Evolutionary conservation across 2,888 invertebrate genomes (phyloP).

Genomic region (Shargacucullia verbasci): DNA sequence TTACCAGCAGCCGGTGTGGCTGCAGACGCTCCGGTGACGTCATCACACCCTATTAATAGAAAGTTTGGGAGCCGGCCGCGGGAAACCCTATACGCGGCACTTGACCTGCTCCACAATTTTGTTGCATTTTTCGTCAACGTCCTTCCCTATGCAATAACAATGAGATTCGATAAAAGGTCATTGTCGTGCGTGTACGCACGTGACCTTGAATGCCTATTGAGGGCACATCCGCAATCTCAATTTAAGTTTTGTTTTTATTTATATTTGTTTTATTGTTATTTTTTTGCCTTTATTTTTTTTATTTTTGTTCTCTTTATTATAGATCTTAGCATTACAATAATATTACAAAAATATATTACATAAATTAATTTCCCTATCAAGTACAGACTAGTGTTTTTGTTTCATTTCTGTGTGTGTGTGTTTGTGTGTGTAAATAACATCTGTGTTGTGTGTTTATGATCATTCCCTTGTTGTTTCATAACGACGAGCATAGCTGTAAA

Average conservation of each 20-base stretch:
- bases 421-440: slow-evolving; percentile 67
- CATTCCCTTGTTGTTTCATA: slow-evolving; percentile 63
- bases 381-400: slow-evolving; percentile 70
- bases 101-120: slow-evolving; percentile 77
- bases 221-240: slow-evolving; percentile 57
- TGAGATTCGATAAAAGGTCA: slow-evolving; percentile 78
- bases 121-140: slow-evolving; percentile 64
- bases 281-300: slow-evolving; percentile 74
- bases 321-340: slow-evolving; percentile 87
- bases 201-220: slow-evolving; percentile 74
- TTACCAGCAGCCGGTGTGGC: slow-evolving; percentile 77
- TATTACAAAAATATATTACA: slow-evolving; percentile 87
- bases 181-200: slow-evolving; percentile 77
- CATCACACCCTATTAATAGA: slow-evolving; percentile 65
- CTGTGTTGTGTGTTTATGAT: slow-evolving; percentile 67
- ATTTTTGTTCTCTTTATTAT: slow-evolving; percentile 88
- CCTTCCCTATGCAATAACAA: slow-evolving; percentile 68
- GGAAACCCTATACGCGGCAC: slow-evolving; percentile 82
- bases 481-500: slow-evolving; percentile 86
- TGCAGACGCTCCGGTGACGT: slow-evolving; percentile 76
- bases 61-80: slow-evolving; percentile 53
- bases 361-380: slow-evolving; percentile 76
- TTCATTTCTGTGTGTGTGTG: slow-evolving; percentile 44
- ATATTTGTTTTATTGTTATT: slow-evolving; percentile 62
- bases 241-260: slow-evolving; percentile 64